These are phyloP conservation scores for Agraylea sexmaculata DNA, from an alignment of 1,140 invertebrate genomes.

Conservation along the genomic window DNA sequence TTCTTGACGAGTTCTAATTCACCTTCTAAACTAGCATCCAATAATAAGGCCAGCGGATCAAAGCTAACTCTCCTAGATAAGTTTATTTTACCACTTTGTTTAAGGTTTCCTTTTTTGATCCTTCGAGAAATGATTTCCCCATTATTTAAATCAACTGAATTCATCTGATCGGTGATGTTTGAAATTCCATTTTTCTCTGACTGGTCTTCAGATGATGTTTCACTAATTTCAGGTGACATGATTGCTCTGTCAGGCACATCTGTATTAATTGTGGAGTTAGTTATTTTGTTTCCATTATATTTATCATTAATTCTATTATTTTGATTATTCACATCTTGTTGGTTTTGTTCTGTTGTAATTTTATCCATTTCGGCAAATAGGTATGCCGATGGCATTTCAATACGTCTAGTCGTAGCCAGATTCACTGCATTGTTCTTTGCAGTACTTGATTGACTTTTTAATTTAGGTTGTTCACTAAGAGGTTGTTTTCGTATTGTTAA, in stretches of 20 bases:
- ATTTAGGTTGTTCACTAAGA: constrained; percentile 60
- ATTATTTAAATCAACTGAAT: constrained; percentile 40
- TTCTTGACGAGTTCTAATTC: constrained; percentile 94
- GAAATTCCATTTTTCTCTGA: constrained; percentile 37
- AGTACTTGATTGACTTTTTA: constrained; percentile 45
- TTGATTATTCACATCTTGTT: constrained; percentile 28
- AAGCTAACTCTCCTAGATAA: constrained; percentile 83
- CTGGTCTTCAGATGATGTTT: constrained; percentile 31
- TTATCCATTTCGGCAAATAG: constrained; percentile 63
- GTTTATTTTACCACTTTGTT: constrained; percentile 56
- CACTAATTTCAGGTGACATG: constrained; percentile 15
- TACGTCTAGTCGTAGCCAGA: constrained; percentile 57
- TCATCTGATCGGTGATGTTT: constrained; percentile 37
- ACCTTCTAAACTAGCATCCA: constrained; percentile 96
- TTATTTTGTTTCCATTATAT: constrained; percentile 22
- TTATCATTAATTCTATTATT: constrained; percentile 26
- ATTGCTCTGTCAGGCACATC: constrained; percentile 31
- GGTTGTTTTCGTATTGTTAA: constrained; percentile 67
- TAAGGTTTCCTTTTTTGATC: constrained; percentile 64
- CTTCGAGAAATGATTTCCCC: constrained; percentile 47
- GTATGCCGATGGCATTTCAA: constrained; percentile 72
- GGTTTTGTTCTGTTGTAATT: constrained; percentile 24
- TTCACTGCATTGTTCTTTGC: constrained; percentile 44
- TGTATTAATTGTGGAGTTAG: constrained; percentile 14
- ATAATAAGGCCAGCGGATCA: constrained; percentile 87